A percentile compares a stretch with the other conserved stretches of the same genome.
Conservation (phyloP, 2,113 vertebrate species). For the Fulmarus glacialis region DNA sequence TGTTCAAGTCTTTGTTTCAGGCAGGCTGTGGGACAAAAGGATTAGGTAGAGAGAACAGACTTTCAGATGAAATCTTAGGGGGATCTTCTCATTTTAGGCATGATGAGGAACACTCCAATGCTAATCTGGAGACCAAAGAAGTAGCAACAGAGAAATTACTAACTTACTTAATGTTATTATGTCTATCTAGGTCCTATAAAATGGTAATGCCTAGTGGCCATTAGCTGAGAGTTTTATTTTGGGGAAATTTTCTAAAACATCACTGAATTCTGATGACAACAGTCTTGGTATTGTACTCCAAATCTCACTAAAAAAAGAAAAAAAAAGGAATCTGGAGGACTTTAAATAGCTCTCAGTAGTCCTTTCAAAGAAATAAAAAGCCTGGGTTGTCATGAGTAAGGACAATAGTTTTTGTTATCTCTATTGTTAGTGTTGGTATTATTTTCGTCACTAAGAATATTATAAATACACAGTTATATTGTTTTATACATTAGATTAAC, state of each 20-base stretch:
- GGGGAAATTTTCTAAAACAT: background rate
- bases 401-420: background rate
- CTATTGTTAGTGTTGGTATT: background rate
- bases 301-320: background rate
- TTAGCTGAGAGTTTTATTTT: background rate
- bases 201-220: background rate
- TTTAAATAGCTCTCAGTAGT: background rate
- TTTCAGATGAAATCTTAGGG: background rate
- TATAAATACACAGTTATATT: background rate
- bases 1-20: background rate
- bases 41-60: background rate
- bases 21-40: background rate
- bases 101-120: background rate
- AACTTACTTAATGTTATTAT: background rate
- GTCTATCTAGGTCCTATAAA: background rate
- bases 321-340: background rate
- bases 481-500: background rate
- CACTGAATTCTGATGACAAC: background rate
- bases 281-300: background rate
- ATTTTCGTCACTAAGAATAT: background rate
- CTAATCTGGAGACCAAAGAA: background rate
- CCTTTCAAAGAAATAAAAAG: background rate
- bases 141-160: background rate
- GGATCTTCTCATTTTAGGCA: background rate
- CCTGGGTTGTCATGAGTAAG: background rate